Evolutionary conservation across 2,888 invertebrate species (phyloP), one percentile per base, ranked within the genome.

Genomic region (Thelaira solivaga): DNA sequence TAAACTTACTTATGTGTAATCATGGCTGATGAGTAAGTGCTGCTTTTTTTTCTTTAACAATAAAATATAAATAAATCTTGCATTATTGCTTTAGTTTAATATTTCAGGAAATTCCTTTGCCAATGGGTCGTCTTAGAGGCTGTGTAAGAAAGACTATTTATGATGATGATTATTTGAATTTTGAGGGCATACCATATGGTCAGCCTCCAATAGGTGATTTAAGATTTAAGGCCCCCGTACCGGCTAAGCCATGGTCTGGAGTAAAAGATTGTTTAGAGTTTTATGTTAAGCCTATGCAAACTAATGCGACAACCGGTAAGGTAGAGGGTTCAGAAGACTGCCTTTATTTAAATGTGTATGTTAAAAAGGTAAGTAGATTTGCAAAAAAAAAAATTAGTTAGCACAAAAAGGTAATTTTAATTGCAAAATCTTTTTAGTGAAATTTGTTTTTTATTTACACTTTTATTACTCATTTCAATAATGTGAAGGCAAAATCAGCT

Each of bases 291-390:
- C 87, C 87, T 22, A 64, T 87, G 61, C 89, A 90, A 65, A 81
- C 83, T 24, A 85, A 88, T 79, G 74, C 84, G 11, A 83, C 88
- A 2, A 69, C 85, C 24, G 83, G 89, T 29, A 11, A 76, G 13
- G 43, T 83, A 1, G 83, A 85, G 59, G 91, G 91, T 11, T 83
- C 85, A 18, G 91, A 92, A 84, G 90, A 91, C 81, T 91, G 91
- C 80, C 83, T 91, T 1, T 89, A 90, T 83, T 80, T 91, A 11
- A 91, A 91, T 83, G 86, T 91, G 0, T 89, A 86, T 65, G 82
- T 81, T 0, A 87, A 87, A 72, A 72, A 81, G 65, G 81, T 88
- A 34, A 34, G 10, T 11, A n/a, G n/a, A n/a, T n/a, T 36, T n/a
- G 4, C 26, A 26, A 26, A 5, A 26, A 26, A 26, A 26, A 5